These are phyloP conservation scores for Papilio machaon DNA, from an alignment of 1,140 invertebrate species.

Conservation along the genomic window DNA sequence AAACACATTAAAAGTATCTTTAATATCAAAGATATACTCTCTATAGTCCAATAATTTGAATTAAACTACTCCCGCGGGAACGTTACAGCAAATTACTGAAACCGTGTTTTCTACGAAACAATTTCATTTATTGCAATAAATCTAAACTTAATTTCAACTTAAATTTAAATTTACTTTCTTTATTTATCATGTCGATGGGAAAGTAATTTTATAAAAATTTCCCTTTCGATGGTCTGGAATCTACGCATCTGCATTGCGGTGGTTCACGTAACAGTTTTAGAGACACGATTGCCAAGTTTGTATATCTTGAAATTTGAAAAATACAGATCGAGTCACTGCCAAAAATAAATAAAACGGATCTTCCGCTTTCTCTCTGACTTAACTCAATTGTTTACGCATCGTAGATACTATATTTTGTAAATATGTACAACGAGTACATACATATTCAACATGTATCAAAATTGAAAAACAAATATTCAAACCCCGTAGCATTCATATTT, in stretches of 20 bases:
- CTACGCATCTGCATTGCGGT: constrained; percentile 20
- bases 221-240: neutral
- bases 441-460: too few species aligned
- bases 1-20: constrained; percentile 1
- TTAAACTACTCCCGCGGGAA: neutral
- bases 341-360: neutral
- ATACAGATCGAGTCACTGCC: neutral
- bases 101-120: constrained; percentile 23
- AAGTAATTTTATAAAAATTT: neutral
- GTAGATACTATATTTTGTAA: too few species aligned
- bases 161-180: neutral
- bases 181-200: constrained; percentile 5
- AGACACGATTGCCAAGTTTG: constrained; percentile 1
- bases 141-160: constrained; percentile 24
- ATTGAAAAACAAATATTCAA: too few species aligned
- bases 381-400: neutral
- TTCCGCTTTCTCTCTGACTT: neutral
- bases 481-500: too few species aligned
- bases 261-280: neutral
- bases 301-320: neutral
- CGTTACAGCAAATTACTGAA: constrained; percentile 23
- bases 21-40: constrained; percentile 25
- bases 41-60: constrained; percentile 25
- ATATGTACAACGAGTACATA: neutral
- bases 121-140: constrained; percentile 23